Base-by-base conservation (phyloP, 2,113 vertebrate genomes). In the Coracopsis vasa region DNA sequence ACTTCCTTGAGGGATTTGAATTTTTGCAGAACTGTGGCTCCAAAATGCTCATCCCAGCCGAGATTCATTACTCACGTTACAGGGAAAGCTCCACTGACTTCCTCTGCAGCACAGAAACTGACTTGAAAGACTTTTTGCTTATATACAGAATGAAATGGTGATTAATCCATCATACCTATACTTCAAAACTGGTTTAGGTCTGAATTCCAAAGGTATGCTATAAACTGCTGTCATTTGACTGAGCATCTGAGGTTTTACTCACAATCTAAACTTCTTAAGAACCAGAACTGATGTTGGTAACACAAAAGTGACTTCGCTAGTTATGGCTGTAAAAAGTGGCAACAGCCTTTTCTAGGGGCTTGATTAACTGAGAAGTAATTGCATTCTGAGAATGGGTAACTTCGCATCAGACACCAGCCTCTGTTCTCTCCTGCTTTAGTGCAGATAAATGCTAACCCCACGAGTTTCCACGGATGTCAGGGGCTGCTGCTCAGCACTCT, bases 1-100 rank as follows among this genome's bases (percentile, higher is more conserved):
- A 61, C 91, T 95, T 95, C 97, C 97, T 97, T 85, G 58, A 42
- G 95, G 97, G 97, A 98, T 94, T 93, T 96, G 90, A 96, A 86
- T 88, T 89, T 97, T 67, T 97, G 91, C 94, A 95, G 96, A 97
- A 89, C 80, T 75, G 88, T 88, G 92, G 53, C 95, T 97, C 92
- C 88, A 93, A 95, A 96, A 95, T 60, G 94, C 90, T 93, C 84
- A 75, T 95, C 91, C 77, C 42, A 96, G 97, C 97, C 97, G 97
- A 97, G 91, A 91, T 86, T 94, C 97, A 97, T 97, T 97, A 97
- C 86, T 97, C 93, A 92, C 31, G 1, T 84, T 78, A 79, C 71
- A 94, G 95, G 83, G 93, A 95, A 86, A 94, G 88, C 92, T 96
- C 86, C 69, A 37, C 37, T 1, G n/a, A 80, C 88, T 97, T 97